Conservation (phyloP, 1,140 invertebrate genomes). For the Pseudomyrmex gracilis region DNA sequence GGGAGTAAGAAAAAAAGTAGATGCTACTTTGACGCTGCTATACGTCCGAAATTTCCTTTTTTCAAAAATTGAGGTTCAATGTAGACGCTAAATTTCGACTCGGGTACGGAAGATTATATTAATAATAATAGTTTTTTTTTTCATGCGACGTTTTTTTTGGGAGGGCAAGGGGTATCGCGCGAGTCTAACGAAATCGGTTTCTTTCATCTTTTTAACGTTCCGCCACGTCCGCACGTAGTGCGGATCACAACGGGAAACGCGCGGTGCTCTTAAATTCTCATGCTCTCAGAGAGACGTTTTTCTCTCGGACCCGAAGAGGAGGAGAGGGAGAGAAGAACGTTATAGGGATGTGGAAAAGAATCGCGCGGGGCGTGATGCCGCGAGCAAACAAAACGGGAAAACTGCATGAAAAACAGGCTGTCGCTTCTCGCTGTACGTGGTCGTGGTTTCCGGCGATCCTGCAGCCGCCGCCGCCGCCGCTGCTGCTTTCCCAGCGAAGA, state of each 20-base stretch:
- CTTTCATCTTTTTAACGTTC: not conserved
- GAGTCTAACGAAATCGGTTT: not conserved
- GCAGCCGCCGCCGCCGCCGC: not conserved
- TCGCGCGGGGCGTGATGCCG: conserved; percentile 36
- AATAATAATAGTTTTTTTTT: conserved; percentile 12
- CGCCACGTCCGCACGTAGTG: conserved; percentile 9
- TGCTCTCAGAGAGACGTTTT: conserved; percentile 48
- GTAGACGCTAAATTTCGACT: too few species aligned
- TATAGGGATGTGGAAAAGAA: conserved; percentile 27
- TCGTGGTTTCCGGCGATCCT: conserved; percentile 59
- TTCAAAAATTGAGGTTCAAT: too few species aligned
- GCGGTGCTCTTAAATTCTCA: conserved; percentile 47
- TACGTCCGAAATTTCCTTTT: too few species aligned
- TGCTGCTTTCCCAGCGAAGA: conserved; percentile 58
- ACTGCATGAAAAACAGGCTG: conserved; percentile 62
- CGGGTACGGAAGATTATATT: too few species aligned
- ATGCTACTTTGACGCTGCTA: too few species aligned
- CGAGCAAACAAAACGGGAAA: conserved; percentile 56
- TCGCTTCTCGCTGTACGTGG: conserved; percentile 58
- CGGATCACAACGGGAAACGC: conserved; percentile 22
- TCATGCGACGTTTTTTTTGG: conserved; percentile 1
- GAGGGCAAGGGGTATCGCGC: not conserved
- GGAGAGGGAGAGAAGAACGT: not conserved
- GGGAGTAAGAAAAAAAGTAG: too few species aligned
- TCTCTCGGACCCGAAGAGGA: not conserved